Evolutionary conservation across 64 coral and sea anemone genomes (phyloP).

Genomic region (Stichodactyla mertensii): DNA sequence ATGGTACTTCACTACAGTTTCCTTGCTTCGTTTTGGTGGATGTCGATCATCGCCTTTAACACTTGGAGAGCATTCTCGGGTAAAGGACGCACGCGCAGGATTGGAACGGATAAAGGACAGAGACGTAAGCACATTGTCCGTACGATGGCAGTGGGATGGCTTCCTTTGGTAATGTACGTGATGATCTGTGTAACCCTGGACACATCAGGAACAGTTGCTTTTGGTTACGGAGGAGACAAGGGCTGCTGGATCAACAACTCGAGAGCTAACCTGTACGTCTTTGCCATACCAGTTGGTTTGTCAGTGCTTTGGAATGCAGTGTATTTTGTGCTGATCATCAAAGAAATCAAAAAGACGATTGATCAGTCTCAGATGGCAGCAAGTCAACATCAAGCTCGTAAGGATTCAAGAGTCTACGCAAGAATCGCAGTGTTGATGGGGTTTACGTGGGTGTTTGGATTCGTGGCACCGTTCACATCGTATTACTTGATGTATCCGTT

Average conservation of each 20-base stretch:
- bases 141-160: conserved; percentile 31
- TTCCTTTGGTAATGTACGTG: conserved; percentile 10
- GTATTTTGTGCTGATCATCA: conserved; percentile 39
- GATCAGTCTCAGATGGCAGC: conserved; percentile 18
- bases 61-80: no score
- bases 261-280: conserved; percentile 21
- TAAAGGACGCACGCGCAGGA: not conserved
- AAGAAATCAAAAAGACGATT: conserved; percentile 37
- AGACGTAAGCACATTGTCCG: conserved; percentile 15
- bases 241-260: conserved; percentile 48
- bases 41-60: no score
- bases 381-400: not conserved
- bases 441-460: conserved; percentile 39
- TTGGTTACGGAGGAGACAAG: conserved; percentile 48
- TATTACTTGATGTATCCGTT: conserved; percentile 34
- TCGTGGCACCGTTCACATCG: conserved; percentile 31
- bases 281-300: conserved; percentile 28
- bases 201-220: conserved; percentile 27
- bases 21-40: no score
- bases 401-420: conserved; percentile 32
- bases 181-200: conserved; percentile 32
- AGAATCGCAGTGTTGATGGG: conserved; percentile 51
- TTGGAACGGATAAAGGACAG: not conserved
- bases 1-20: no score
- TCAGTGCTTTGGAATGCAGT: conserved; percentile 18